Base-by-base conservation (phyloP, 2,888 invertebrate species). In the Tuberolachnus salignus region DNA sequence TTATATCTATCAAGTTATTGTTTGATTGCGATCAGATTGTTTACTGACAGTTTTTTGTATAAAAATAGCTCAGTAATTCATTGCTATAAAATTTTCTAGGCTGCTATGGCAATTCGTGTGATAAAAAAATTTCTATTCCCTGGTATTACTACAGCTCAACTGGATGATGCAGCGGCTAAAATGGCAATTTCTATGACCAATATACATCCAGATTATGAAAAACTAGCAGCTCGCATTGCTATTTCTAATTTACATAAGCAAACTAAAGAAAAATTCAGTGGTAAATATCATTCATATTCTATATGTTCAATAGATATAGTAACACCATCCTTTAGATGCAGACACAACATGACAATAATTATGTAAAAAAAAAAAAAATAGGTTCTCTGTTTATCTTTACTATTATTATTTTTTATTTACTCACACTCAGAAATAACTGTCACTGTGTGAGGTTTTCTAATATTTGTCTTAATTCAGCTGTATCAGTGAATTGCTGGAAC, bases 231-330 rank as follows among this genome's bases (percentile, higher is more conserved):
- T 6, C 89, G 98, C 82, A 93, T 99, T 84, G 98, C 96, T 11
- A 92, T 99, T 66, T 97, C 98, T 1, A 99, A 99, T 87, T 88
- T 99, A 81, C 98, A 99, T 84, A 99, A 99, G 85, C 97, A 99
- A 88, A 98, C 98, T 0, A 96, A 93, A 85, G 97, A 98, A 86
- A 90, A 90, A 73, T 98, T 97, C 85, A 94, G 92, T 84, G 94
- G 94, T 94, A 87, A 84, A 84, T 82, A 63, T 71, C 72, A 0
- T 14, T 8, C 6, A 34, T 34, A 34, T 4, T 34, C 34, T 34
- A 34, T 34, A 34, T 34, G 3, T 34, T 34, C 6, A 34, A 34
- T 34, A 34, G 3, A 34, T 6, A 3, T 34, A 34, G 3, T 34
- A 34, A 34, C 34, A 34, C 34, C 34, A 34, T 34, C 6, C 34